Evolutionary conservation across 2,113 vertebrate genomes (phyloP), one percentile per base, ranked within the genome.

Genomic region (Piaya cayana): DNA sequence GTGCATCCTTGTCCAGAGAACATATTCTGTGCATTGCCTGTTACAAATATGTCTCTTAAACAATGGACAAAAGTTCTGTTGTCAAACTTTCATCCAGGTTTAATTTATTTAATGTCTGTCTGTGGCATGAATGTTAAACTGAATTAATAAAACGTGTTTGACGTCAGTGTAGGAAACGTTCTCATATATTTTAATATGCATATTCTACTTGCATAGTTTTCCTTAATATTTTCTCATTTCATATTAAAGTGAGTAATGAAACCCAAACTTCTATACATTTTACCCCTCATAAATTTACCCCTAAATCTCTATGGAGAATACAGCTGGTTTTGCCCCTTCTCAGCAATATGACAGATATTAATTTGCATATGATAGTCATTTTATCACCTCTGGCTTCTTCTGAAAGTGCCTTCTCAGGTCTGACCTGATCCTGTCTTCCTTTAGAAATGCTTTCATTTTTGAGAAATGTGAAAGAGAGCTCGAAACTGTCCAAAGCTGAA

Each of bases 281-380:
- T 87, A 79, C 8, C 12, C n/a, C 20, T 86, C 72, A 67, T 55
- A 86, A 93, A 87, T 56, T 87, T 81, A 89, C 69, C 43, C 47
- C 30, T 93, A 86, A 82, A 88, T 8, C 76, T 83, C 86, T 72
- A 63, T 47, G 26, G 12, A 90, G 50, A 86, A 45, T 91, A 83
- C 72, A 90, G 76, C 59, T 94, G 86, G 3, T 83, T 93, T 94
- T 92, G 37, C 37, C 76, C 42, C 68, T 90, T 95, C n/a, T n/a
- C 71, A 83, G 37, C n/a, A 86, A 88, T 65, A 53, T 63, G 60
- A 70, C 59, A 92, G 42, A 75, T 72, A 88, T 47, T 74, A 76
- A 90, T 92, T 77, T 86, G 45, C 34, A 36, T 45, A 17, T 68
- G 30, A n/a, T 58, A n/a, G 30, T 60, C 10, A 85, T 86, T 94